Evolutionary conservation across 2,113 vertebrate species (phyloP), one percentile per base, ranked within the genome.

Genomic region (Lampris megalopsis): DNA sequence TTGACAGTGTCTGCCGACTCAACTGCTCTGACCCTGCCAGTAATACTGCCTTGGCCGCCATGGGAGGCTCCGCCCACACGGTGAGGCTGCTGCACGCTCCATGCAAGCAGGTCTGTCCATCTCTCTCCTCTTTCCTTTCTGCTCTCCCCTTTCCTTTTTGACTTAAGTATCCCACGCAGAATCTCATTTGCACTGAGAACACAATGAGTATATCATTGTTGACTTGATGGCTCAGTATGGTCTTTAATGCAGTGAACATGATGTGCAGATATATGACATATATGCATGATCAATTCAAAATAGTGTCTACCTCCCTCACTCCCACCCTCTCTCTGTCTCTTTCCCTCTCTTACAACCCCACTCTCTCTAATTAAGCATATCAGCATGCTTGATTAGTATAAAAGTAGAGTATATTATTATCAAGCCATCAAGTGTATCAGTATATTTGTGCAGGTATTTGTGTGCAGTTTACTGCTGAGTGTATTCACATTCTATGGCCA

Each of bases 1-100:
- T 97, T 83, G 97, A 98, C 92, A 99, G 98, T 0, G 94, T 95
- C 84, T 99, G 98, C 88, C 91, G 94, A 69, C 95, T 99, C 83
- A 96, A 95, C 87, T 99, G 97, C 0, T 93, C 96, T 37, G 82
- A 85, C 36, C 84, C 93, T 92, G 95, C 90, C 93, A 81, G 89
- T 92, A 92, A 86, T 68, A 72, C 81, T 24, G 86, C 96, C 0
- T 92, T 93, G 82, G 89, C 90, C 84, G 95, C 85, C 79, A 62
- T 93, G 0, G 94, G 95, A 87, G 92, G 94, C n/a, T 94, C 95
- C 61, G 87, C 89, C 76, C 92, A 95, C 91, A 93, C 96, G 87
- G 96, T 96, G 89, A 97, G 95, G 91, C 68, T 82, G 71, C 73
- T 83, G 70, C 90, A 91, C 70, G 77, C 90, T 74, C 88, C 93